Evolutionary conservation across 2,888 invertebrate genomes (phyloP).

Genomic region (Imbricaverruca yamaguchii): DNA sequence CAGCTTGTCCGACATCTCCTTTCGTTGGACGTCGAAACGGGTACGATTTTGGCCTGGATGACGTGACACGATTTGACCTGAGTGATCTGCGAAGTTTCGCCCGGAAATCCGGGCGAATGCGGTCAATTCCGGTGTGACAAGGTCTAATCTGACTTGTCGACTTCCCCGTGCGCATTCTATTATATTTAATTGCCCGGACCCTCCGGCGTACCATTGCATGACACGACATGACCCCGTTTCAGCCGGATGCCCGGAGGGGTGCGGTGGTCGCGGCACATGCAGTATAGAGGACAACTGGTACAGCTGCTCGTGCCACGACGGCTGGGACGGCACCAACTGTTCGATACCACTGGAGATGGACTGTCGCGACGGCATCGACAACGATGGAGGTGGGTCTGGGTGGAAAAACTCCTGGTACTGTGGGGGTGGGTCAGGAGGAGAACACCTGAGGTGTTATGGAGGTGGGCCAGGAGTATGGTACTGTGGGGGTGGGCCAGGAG

Average conservation of each 20-base stretch:
- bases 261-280: slow-evolving; percentile 34
- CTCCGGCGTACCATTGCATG: too few species aligned
- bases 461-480: neutral
- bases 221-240: neutral
- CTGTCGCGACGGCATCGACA: slow-evolving; percentile 90
- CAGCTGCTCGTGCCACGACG: slow-evolving; percentile 79
- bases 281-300: slow-evolving; percentile 65
- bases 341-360: slow-evolving; percentile 82
- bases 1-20: too few species aligned
- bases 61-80: too few species aligned
- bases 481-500: neutral
- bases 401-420: neutral
- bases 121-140: too few species aligned
- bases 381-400: slow-evolving; percentile 78
- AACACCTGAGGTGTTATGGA: neutral
- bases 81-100: too few species aligned
- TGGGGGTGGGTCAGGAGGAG: too few species aligned
- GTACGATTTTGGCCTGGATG: too few species aligned
- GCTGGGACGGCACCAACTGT: slow-evolving; percentile 93
- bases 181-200: too few species aligned
- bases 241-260: slow-evolving; percentile 35
- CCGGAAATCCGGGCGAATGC: too few species aligned
- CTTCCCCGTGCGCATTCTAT: too few species aligned
- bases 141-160: too few species aligned
- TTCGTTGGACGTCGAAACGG: too few species aligned